Base-by-base conservation (phyloP, 1,140 invertebrate genomes). In the Helicoverpa armigera region DNA sequence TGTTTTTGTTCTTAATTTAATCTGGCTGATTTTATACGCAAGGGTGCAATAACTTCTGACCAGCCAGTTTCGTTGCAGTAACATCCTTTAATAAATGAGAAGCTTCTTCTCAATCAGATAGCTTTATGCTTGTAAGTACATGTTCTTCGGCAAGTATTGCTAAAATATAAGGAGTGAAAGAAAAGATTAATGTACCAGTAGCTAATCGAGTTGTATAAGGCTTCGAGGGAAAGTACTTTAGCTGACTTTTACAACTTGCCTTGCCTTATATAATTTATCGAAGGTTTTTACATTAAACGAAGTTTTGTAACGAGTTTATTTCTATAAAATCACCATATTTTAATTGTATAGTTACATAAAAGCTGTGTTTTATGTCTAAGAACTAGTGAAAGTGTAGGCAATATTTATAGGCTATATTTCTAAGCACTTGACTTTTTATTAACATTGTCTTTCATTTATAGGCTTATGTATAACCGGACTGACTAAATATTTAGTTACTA, bases 151-250 rank as follows among this genome's bases (percentile, higher is more conserved):
- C 43, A 69, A 11, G 65, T 69, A 69, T 50, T 50, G 12, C 43
- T 69, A 50, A 69, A 69, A 72, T 72, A 72, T 53, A 72, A 72
- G 48, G 50, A 53, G 48, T 31, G 72, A 75, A 75, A 75, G 31
- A 75, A 75, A 48, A 75, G 54, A 60, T 75, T 43, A 75, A 75
- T 54, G 18, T 51, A 76, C 35, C 54, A 76, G 74, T 76, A 65
- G 48, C 43, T 61, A 51, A 76, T 76, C 74, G 48, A 65, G 60
- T 76, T 76, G 60, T 61, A 65, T 65, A 50, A 65, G 54, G 16
- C 16, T 58, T n/a, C 18, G 72, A 65, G 74, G 58, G 74, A 76
- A 76, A 76, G 74, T 76, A 65, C 56, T 23, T 43, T 60, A 48
- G 72, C 14, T 35, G 53, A 11, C 31, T 48, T 60, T 76, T 63